Conservation (phyloP, 2,888 invertebrate genomes). For the Zelleria hepariella region DNA sequence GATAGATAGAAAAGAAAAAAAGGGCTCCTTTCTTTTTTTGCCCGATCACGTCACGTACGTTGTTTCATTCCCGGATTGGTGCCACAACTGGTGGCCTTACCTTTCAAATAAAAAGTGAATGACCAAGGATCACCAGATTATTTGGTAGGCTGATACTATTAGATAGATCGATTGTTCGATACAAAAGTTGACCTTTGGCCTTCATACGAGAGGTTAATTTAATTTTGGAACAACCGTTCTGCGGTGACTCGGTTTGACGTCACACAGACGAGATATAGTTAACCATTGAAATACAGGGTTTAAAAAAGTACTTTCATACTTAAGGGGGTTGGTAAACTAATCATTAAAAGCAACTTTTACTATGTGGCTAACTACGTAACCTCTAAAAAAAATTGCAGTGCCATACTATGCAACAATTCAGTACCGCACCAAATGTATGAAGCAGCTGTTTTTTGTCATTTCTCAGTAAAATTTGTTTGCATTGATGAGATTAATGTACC, state of each 20-base stretch:
- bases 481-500: no score
- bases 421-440: no score
- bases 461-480: no score
- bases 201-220: slow-evolving; percentile 41
- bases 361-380: no score
- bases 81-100: background rate
- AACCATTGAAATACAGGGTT: slow-evolving; percentile 16
- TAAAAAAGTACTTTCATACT: background rate
- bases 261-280: background rate
- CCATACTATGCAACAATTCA: no score
- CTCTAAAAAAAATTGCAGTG: no score
- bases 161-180: background rate
- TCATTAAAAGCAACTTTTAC: no score
- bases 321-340: no score
- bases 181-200: background rate
- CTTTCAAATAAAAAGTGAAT: background rate
- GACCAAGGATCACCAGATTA: background rate
- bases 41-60: background rate
- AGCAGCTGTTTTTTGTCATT: no score
- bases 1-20: background rate
- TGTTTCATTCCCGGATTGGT: background rate
- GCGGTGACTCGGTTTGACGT: background rate
- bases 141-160: background rate
- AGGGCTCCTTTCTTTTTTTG: background rate
- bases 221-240: slow-evolving; percentile 41